Evolutionary conservation across 2,888 invertebrate species (phyloP), one percentile per base, ranked within the genome.

Genomic region (Rhingia campestris): DNA sequence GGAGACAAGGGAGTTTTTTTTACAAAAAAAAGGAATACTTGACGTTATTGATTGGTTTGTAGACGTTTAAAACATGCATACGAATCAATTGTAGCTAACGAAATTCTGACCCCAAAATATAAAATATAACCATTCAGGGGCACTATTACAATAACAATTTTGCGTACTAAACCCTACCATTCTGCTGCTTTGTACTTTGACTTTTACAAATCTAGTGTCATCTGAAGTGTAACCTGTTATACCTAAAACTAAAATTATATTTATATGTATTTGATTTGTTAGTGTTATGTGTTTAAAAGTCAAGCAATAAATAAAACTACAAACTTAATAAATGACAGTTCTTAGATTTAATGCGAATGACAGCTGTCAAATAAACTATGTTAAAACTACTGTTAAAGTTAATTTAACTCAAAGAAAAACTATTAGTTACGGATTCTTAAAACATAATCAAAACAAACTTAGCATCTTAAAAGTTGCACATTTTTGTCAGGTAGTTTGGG

Each of bases 401-500:
- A 9, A 9, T 10, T 39, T 39, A 39, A 39, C 39, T 9, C 39
- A 9, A 39, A 39, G 3, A 39, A 10, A 39, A 39, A 39, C 7
- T 1, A 39, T 10, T 9, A 39, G 10, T 6, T 1, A 39, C 39
- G 10, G 6, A 39, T 39, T 39, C 39, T 39, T 39, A 39, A 39
- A 10, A 22, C 22, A 22, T 22, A 22, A 22, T 14, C 5, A 5
- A 56, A 69, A 37, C 37, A 12, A 7, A 58, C 30, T 56, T 63
- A 39, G 47, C 0, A 64, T 9, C 30, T 41, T 47, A 66, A 35
- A 12, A 22, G 1, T 22, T 22, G 22, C 22, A 58, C 63, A 81
- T 32, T 7, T n/a, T 59, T 6, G 61, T 32, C 43, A 66, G 30
- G 59, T 61, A 74, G 74, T 41, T 80, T 74, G 80, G 70, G 56